Base-by-base conservation (phyloP, 2,888 invertebrate species). In the Agrilus mali region DNA sequence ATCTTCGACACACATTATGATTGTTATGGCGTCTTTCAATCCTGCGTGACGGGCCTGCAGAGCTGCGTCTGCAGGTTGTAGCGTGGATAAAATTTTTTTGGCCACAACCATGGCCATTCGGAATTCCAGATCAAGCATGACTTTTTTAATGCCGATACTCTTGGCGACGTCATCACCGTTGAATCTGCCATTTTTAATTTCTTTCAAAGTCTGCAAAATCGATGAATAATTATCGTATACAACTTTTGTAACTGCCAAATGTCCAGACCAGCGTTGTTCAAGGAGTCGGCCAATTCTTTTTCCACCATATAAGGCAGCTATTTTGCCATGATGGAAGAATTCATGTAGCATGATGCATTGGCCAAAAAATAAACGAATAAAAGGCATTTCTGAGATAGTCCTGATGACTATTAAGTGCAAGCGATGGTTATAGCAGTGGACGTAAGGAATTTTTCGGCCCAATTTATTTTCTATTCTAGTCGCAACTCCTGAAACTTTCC, bases 21-120 rank as follows among this genome's bases (percentile, higher is more conserved):
- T 47, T 42, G 35, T 31, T 43, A 50, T 44, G 34, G 46, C 47
- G 33, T 48, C 46, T 40, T 46, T 48, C 43, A 50, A 46, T 22
- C 42, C 42, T 34, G 47, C 38, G 34, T 37, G 41, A 41, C 48
- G 44, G 38, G 40, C 48, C 38, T 50, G 50, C 33, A 48, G 45
- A 42, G 43, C 46, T 36, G 46, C 46, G 35, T 42, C 46, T 27
- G 44, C 42, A 38, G 46, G 44, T 22, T 50, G 41, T 37, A 45
- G 39, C 36, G 40, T 44, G 32, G 22, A 42, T 31, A 48, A 35
- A 14, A 48, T 41, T 36, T 37, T 47, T 42, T 42, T 44, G 27
- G 38, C n/a, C n/a, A n/a, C n/a, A n/a, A n/a, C n/a, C n/a, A n/a
- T n/a, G n/a, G n/a, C 39, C 20, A 48, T 22, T 17, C 17, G 17